These are phyloP conservation scores for Exocentrus adspersus DNA, from an alignment of 2,888 invertebrate species.

Conservation along the genomic window DNA sequence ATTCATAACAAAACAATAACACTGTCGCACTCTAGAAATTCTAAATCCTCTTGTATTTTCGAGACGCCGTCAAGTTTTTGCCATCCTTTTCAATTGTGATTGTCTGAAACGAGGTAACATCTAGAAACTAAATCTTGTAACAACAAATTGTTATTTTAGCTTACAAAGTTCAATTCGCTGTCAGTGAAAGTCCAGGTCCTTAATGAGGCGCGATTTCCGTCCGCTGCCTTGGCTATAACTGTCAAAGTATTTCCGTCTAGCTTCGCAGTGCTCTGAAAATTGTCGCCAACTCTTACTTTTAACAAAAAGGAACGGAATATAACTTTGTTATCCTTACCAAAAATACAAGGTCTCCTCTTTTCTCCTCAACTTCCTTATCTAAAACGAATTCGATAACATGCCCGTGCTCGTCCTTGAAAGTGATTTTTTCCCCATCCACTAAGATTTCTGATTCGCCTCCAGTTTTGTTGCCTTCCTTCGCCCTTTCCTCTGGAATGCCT, in stretches of 20 bases:
- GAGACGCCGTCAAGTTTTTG: background rate
- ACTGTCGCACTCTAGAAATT: background rate
- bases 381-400: constrained; percentile 34
- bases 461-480: constrained; percentile 35
- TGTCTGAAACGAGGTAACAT: background rate
- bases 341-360: constrained; percentile 2
- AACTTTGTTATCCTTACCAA: too few relatives aligned
- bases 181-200: constrained; percentile 21
- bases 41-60: constrained; percentile 4
- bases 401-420: constrained; percentile 32
- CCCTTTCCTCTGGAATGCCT: constrained; percentile 44
- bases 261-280: constrained; percentile 2
- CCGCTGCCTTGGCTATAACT: background rate
- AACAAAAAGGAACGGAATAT: too few relatives aligned
- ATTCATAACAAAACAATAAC: too few relatives aligned
- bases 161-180: constrained; percentile 9
- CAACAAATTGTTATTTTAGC: background rate
- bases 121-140: background rate
- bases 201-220: background rate
- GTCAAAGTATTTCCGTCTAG: constrained; percentile 6
- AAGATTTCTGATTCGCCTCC: constrained; percentile 35
- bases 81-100: background rate
- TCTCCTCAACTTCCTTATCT: constrained; percentile 44
- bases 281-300: too few relatives aligned
- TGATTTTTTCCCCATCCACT: constrained; percentile 44